phyloP scores from a whole-genome alignment of 2,797 vertebrate genomes.

The Halcyon leucocephala region DNA sequence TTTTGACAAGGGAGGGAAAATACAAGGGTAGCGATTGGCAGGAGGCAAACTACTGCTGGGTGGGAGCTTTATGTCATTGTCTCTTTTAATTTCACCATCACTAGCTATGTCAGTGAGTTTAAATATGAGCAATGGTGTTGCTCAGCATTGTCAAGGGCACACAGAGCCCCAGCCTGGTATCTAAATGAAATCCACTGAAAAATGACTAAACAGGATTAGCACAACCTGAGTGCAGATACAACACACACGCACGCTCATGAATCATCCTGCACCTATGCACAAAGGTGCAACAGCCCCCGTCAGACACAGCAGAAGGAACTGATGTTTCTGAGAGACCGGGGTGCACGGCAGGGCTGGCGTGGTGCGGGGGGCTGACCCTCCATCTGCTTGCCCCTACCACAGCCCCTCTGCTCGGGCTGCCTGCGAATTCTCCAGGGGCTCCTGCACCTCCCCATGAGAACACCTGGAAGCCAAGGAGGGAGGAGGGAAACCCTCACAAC shows the following conservation, averaged over 20 bases:
- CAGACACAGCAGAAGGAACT: neutral
- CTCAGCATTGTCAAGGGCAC: constrained; percentile 38
- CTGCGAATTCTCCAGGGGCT: neutral
- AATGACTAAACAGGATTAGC: constrained; percentile 49
- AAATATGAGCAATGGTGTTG: constrained; percentile 56
- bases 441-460: rapidly evolving
- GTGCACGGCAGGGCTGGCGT: rapidly evolving
- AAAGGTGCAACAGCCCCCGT: neutral
- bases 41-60: neutral
- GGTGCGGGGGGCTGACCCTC: neutral
- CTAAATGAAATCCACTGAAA: constrained; percentile 64
- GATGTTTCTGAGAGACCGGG: neutral
- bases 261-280: neutral
- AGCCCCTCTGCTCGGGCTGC: neutral
- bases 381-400: rapidly evolving
- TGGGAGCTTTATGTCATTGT: constrained; percentile 47
- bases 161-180: neutral
- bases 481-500: neutral
- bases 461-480: neutral
- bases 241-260: neutral
- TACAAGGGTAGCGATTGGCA: neutral
- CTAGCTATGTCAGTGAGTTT: constrained; percentile 52
- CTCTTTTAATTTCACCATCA: constrained; percentile 60
- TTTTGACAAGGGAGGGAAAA: neutral
- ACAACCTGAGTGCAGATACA: neutral